Percentiles rank a stretch among this genome's conserved stretches.
phyloP scores from a whole-genome alignment of 2,888 invertebrate species.

The Dasysyrphus albostriatus region DNA sequence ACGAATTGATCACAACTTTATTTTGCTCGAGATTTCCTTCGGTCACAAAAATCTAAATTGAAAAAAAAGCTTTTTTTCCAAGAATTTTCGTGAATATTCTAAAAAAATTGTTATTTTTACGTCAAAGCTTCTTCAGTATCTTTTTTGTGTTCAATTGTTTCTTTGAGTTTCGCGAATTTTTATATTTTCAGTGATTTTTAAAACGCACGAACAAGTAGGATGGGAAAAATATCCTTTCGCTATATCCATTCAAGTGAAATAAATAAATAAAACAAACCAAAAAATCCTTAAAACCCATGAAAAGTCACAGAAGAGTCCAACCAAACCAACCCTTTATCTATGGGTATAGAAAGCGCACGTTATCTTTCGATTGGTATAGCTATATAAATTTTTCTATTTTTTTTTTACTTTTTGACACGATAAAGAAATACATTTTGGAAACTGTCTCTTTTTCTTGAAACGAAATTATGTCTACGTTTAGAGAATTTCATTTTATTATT shows the following conservation, averaged over 20 bases:
- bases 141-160: no score
- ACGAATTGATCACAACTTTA: no score
- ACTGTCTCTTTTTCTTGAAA: slow-evolving; percentile 67
- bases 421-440: slow-evolving; percentile 67
- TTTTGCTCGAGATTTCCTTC: no score
- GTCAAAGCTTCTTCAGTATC: no score
- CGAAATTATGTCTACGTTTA: slow-evolving; percentile 67
- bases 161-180: no score
- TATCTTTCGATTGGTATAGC: slow-evolving; percentile 38
- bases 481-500: slow-evolving; percentile 69
- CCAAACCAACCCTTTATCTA: slow-evolving; percentile 52
- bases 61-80: no score
- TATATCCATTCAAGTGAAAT: not conserved
- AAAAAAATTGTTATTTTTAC: no score
- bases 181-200: no score
- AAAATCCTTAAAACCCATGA: slow-evolving; percentile 29
- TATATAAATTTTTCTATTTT: slow-evolving; percentile 5
- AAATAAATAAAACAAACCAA: not conserved
- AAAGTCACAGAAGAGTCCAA: slow-evolving; percentile 34
- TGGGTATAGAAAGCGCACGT: not conserved
- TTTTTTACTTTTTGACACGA: slow-evolving; percentile 50
- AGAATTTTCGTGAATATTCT: no score
- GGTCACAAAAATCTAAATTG: no score
- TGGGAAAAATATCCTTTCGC: no score
- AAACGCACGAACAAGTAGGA: no score